Conservation (phyloP, 2,888 invertebrate genomes). For the Temnothorax rugatulus region DNA sequence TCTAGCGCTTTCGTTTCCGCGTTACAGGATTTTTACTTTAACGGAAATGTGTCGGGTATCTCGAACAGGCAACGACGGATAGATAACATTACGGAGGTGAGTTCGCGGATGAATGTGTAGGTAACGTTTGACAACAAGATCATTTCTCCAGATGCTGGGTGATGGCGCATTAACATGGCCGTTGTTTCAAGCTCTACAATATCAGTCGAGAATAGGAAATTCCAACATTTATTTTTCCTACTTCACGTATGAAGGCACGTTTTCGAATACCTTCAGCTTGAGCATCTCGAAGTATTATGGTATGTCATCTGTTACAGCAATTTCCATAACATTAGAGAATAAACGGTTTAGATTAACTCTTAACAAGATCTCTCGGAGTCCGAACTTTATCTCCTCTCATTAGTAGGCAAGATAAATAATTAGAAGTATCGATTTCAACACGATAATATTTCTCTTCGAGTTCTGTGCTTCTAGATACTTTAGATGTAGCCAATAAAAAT, state of each 20-base stretch:
- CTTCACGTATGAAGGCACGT: slow-evolving; percentile 80
- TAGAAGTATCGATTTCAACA: not conserved
- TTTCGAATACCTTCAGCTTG: slow-evolving; percentile 65
- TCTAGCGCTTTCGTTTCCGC: slow-evolving; percentile 60
- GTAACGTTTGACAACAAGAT: slow-evolving; percentile 14
- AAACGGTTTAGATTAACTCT: not conserved
- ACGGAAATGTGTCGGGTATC: slow-evolving; percentile 59
- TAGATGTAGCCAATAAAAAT: not conserved
- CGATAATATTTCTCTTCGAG: not conserved
- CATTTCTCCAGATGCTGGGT: slow-evolving; percentile 68
- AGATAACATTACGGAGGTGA: slow-evolving; percentile 70
- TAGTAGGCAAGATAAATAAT: not conserved
- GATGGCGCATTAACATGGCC: slow-evolving; percentile 75
- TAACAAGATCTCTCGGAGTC: not conserved
- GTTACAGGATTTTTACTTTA: slow-evolving; percentile 75
- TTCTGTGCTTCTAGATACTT: not conserved
- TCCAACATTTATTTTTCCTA: slow-evolving; percentile 78
- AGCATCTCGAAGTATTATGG: slow-evolving; percentile 69
- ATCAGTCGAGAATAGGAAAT: slow-evolving; percentile 71
- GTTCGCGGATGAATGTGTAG: not conserved
- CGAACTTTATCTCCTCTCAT: not conserved
- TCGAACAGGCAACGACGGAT: too few species aligned
- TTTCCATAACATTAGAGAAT: not conserved
- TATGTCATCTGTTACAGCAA: slow-evolving; percentile 56
- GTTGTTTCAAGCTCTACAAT: slow-evolving; percentile 63